Conservation (phyloP, 2,797 vertebrate species). For the Pterois miles region DNA sequence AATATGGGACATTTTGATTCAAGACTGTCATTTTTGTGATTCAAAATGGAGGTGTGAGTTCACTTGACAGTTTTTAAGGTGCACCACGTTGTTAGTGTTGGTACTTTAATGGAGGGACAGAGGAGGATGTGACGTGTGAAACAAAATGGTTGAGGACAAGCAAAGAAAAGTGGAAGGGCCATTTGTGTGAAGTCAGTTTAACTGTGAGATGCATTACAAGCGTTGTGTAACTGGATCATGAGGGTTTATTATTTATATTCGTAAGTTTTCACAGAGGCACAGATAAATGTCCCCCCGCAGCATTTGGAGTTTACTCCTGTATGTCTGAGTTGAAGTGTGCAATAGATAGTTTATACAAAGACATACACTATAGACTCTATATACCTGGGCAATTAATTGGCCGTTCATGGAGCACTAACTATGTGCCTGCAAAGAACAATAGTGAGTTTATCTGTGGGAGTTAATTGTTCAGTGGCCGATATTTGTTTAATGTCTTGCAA, state of each 20-base stretch:
- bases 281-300: too few relatives aligned
- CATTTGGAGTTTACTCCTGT: constrained; percentile 4
- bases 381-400: not conserved
- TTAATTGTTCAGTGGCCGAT: not conserved
- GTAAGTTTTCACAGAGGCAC: not conserved
- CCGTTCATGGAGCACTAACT: not conserved
- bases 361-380: too few relatives aligned
- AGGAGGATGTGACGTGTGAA: not conserved
- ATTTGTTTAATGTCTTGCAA: not conserved
- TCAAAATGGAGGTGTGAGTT: not conserved
- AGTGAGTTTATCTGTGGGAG: not conserved
- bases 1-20: not conserved
- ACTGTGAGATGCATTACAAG: not conserved
- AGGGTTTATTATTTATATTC: not conserved
- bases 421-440: not conserved
- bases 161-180: not conserved
- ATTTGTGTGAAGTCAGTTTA: not conserved
- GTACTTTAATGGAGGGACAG: not conserved
- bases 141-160: not conserved
- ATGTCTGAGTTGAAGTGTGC: not conserved
- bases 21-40: not conserved
- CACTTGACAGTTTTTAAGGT: not conserved
- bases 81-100: not conserved
- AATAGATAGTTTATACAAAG: not conserved
- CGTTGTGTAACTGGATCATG: not conserved